Conservation (phyloP, 2,888 invertebrate genomes). For the Doris montereyensis region DNA sequence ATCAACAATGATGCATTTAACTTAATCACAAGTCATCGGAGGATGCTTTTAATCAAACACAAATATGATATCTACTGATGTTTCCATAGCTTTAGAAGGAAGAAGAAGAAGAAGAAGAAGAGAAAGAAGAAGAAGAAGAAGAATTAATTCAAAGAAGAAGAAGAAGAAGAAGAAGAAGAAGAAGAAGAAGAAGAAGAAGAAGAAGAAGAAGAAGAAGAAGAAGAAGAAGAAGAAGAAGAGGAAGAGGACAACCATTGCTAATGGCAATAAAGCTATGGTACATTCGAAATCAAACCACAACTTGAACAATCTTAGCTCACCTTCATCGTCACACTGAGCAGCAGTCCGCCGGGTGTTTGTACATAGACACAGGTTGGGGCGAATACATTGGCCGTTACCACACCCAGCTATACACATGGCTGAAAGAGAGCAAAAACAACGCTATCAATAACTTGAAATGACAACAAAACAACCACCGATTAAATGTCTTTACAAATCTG, state of each 20-base stretch:
- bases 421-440: too few species aligned
- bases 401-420: constrained; percentile 47
- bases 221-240: neutral
- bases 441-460: too few species aligned
- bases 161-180: constrained; percentile 44
- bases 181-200: constrained; percentile 12
- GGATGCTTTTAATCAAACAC: too few species aligned
- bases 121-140: constrained; percentile 22
- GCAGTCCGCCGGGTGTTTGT: constrained; percentile 36
- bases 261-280: too few species aligned
- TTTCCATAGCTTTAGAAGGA: too few species aligned
- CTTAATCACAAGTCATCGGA: too few species aligned
- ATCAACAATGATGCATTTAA: too few species aligned
- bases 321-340: constrained; percentile 32
- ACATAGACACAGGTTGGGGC: constrained; percentile 43
- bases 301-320: too few species aligned
- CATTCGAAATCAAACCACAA: too few species aligned
- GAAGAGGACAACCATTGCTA: neutral
- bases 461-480: too few species aligned
- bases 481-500: too few species aligned
- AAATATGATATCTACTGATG: too few species aligned
- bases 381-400: constrained; percentile 42
- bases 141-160: constrained; percentile 6
- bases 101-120: constrained; percentile 12
- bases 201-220: constrained; percentile 21